Evolutionary conservation across 2,888 invertebrate species (phyloP).

Genomic region (Cantharis lateralis): DNA sequence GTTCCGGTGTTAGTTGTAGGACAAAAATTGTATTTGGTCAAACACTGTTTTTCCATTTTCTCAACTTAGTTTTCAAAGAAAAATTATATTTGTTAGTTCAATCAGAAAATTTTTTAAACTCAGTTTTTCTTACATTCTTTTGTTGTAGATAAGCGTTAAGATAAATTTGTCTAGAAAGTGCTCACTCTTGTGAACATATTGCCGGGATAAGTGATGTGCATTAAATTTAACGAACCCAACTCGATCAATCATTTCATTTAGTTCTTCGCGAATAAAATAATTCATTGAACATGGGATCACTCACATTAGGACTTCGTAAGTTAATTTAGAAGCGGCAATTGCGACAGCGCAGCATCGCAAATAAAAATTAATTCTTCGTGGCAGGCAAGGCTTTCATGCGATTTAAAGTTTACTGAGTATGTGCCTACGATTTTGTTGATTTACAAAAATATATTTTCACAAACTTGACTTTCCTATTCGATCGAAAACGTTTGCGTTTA

Average conservation of each 20-base stretch:
- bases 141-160: not conserved
- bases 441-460: not conserved
- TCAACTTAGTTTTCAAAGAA: not conserved
- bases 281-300: not conserved
- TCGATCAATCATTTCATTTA: not conserved
- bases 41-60: not conserved
- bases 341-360: too few relatives aligned
- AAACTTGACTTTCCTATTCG: not conserved
- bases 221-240: not conserved
- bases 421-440: not conserved
- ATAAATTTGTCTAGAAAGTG: not conserved
- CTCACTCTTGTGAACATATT: not conserved
- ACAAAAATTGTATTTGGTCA: not conserved
- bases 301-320: not conserved
- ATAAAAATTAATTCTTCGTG: not conserved
- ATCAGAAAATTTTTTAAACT: not conserved
- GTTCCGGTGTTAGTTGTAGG: not conserved
- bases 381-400: not conserved
- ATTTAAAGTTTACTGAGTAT: not conserved
- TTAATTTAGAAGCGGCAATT: not conserved
- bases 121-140: not conserved
- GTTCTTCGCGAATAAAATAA: not conserved
- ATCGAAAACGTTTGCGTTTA: not conserved
- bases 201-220: not conserved
- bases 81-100: not conserved